These are phyloP conservation scores for Sebastes nivosus DNA, from an alignment of 2,797 vertebrate species.

Conservation along the genomic window DNA sequence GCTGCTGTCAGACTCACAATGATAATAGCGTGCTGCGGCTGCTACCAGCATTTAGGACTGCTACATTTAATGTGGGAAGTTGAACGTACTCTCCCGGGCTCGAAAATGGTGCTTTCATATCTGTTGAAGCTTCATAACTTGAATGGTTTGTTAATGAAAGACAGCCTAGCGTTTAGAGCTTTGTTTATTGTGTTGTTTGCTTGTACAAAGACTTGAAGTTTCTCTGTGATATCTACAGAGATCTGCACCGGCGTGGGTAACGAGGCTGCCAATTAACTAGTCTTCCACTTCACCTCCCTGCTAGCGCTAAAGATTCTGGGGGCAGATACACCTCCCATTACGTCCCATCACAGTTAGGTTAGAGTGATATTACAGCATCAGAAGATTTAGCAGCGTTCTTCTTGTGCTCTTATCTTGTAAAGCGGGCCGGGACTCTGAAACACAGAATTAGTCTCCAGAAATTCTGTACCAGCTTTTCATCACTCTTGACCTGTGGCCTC, in stretches of 20 bases:
- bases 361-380: constrained; percentile 18
- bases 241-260: constrained; percentile 20
- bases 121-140: background rate
- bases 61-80: background rate
- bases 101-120: background rate
- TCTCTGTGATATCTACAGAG: background rate
- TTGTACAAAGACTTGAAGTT: background rate
- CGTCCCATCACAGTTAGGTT: background rate
- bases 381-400: background rate
- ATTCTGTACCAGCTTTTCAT: background rate
- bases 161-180: background rate
- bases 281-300: constrained; percentile 14
- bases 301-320: background rate
- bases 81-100: background rate
- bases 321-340: constrained; percentile 21
- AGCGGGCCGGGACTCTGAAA: background rate
- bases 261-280: constrained; percentile 34
- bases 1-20: background rate
- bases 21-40: constrained; percentile 9
- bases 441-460: constrained; percentile 9
- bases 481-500: constrained; percentile 8
- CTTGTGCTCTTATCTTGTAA: constrained; percentile 16
- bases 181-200: background rate
- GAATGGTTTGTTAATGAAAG: constrained; percentile 7
- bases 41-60: constrained; percentile 25